These are phyloP conservation scores for Drosophila orosa DNA, from an alignment of 1,140 invertebrate species.

Conservation along the genomic window DNA sequence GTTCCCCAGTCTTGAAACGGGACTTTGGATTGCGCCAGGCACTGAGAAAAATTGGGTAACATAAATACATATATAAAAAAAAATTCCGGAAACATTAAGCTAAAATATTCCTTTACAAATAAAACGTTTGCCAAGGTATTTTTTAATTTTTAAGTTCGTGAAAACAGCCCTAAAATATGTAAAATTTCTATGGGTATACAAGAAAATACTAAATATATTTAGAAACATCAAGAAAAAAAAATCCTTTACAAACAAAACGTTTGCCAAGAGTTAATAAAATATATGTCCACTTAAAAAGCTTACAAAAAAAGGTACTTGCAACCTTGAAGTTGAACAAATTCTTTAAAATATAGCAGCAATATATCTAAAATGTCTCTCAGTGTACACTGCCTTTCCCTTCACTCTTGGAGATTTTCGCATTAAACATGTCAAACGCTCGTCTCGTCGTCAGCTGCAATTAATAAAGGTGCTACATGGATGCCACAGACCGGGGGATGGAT, in stretches of 20 bases:
- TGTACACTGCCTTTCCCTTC: background rate
- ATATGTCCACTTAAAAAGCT: too few species aligned
- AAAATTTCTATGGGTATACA: too few species aligned
- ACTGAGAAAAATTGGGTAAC: background rate
- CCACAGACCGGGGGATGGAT: slow-evolving; percentile 24
- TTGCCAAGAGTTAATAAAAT: too few species aligned
- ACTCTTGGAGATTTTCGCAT: slow-evolving; percentile 63
- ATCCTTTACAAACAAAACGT: too few species aligned
- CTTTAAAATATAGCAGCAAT: background rate
- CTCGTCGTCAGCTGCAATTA: slow-evolving; percentile 80
- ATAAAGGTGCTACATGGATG: slow-evolving; percentile 77
- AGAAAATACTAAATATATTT: too few species aligned
- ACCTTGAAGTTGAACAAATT: background rate
- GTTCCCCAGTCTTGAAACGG: slow-evolving; percentile 18
- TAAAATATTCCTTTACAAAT: too few species aligned
- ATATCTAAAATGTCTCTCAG: background rate
- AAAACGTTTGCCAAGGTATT: too few species aligned
- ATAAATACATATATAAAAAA: background rate
- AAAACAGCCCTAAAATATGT: too few species aligned
- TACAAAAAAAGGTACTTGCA: background rate
- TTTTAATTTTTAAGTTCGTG: too few species aligned
- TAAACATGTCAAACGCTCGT: slow-evolving; percentile 80
- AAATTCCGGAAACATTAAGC: background rate
- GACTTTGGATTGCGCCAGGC: slow-evolving; percentile 12
- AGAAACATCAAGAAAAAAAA: too few species aligned